These are phyloP conservation scores for Trichonephila inaurata DNA, from an alignment of 1,140 invertebrate genomes.

Conservation along the genomic window DNA sequence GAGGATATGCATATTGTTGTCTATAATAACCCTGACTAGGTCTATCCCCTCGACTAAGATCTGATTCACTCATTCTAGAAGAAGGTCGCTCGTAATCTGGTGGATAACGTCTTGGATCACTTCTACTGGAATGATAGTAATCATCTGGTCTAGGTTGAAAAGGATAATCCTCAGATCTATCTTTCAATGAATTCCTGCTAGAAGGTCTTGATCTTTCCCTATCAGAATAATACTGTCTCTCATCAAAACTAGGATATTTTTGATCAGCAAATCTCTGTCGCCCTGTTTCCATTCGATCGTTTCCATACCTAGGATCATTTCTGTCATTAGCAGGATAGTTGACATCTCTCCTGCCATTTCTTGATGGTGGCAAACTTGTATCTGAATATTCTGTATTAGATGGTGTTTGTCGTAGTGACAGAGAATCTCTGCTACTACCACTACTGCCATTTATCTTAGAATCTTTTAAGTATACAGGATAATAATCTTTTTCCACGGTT, in stretches of 20 bases:
- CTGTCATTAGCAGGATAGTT: constrained; percentile 13
- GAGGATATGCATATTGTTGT: constrained; percentile 49
- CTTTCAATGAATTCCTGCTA: constrained; percentile 79
- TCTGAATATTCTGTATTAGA: constrained; percentile 19
- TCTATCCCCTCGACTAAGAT: constrained; percentile 43
- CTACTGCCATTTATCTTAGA: constrained; percentile 56
- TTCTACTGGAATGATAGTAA: constrained; percentile 39
- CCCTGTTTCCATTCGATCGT: not conserved
- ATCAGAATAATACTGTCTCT: constrained; percentile 78
- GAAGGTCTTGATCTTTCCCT: constrained; percentile 79
- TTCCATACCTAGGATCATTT: constrained; percentile 47
- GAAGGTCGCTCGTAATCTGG: constrained; percentile 51
- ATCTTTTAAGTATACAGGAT: constrained; percentile 56
- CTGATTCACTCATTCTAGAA: constrained; percentile 68
- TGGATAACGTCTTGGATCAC: constrained; percentile 31
- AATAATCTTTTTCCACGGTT: not conserved
- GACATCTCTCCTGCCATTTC: constrained; percentile 16
- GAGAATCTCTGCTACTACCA: not conserved
- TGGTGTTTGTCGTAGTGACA: not conserved
- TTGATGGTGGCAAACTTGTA: not conserved
- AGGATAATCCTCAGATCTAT: constrained; percentile 56
- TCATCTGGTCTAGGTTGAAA: constrained; percentile 54
- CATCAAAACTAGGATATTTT: constrained; percentile 78
- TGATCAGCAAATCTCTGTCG: constrained; percentile 71
- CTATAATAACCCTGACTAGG: constrained; percentile 24